A percentile compares a stretch with the other conserved stretches of the same genome.
These are phyloP conservation scores for Neodontobutis hainanensis DNA, from an alignment of 2,113 vertebrate species.

Conservation along the genomic window DNA sequence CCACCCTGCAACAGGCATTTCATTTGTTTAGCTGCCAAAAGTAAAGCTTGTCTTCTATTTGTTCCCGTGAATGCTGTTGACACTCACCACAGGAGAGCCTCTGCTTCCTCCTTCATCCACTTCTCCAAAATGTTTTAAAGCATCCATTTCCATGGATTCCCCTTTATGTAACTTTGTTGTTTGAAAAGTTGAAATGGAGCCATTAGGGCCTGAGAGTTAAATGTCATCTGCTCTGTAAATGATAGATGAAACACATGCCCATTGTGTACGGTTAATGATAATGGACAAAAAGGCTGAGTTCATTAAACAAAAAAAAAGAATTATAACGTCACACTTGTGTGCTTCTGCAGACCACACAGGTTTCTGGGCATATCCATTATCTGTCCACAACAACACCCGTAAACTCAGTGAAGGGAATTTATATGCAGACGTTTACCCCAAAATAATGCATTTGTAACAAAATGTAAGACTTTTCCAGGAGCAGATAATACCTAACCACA, in stretches of 20 bases:
- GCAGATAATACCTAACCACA: too few relatives aligned
- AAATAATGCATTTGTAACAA: too few relatives aligned
- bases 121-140: neutral
- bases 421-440: too few relatives aligned
- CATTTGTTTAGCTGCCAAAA: slow-evolving; percentile 54
- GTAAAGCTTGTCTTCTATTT: slow-evolving; percentile 29
- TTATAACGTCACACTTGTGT: slow-evolving; percentile 5
- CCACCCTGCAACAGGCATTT: slow-evolving; percentile 15
- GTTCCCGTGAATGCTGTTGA: slow-evolving; percentile 23
- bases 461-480: too few relatives aligned
- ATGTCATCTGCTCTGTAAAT: slow-evolving; percentile 24
- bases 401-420: too few relatives aligned
- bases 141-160: neutral
- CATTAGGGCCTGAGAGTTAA: slow-evolving; percentile 9
- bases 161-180: slow-evolving; percentile 25
- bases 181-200: slow-evolving; percentile 30
- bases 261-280: slow-evolving; percentile 20
- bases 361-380: neutral
- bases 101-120: slow-evolving; percentile 6
- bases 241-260: slow-evolving; percentile 9
- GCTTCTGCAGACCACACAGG: neutral
- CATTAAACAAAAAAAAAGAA: slow-evolving; percentile 35
- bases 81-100: slow-evolving; percentile 17
- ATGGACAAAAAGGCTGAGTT: slow-evolving; percentile 23
- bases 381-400: neutral